Evolutionary conservation across 1,140 invertebrate genomes (phyloP), one percentile per base, ranked within the genome.

Genomic region (Sitodiplosis mosellana): DNA sequence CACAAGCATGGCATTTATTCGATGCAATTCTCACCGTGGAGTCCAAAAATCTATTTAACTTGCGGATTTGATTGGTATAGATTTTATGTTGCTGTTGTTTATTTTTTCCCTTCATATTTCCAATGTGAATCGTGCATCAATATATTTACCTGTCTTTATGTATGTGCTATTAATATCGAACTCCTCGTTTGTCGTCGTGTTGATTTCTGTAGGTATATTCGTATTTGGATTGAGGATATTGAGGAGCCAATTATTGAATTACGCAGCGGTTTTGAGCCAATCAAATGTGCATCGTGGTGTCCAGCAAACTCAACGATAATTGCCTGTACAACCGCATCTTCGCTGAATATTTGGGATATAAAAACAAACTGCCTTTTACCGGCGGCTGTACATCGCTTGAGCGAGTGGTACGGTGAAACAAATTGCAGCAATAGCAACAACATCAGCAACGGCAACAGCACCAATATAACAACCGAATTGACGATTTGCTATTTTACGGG

Each of bases 261-360:
- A 5, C 61, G 60, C 0, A 69, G 68, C 48, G 66, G 58, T 36
- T 70, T 67, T 59, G 65, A 66, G 0, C 72, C 78, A 0, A 75
- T 84, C 0, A 71, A 73, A 53, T 78, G 74, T 47, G 77, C 80
- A 7, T 70, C 72, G 1, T 92, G 87, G 78, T 78, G 81, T 54
- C 86, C 84, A 1, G 78, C 76, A 7, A 83, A 86, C 54, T 81
- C 86, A 0, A 87, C 85, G 0, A 78, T 91, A 2, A 72, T 91
- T 47, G 80, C 84, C 2, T 81, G 78, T 1, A 74, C 81, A 0
- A 80, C 76, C 40, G 76, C 76, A 7, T 78, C 78, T 55, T 72
- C 73, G 6, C 70, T 86, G 4, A 75, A 75, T 18, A 68, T 86
- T 33, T 86, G 82, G 82, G 78, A 84, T 56, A 63, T 86, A 1